These are phyloP conservation scores for Paradoxurus hermaphroditus DNA, from an alignment of 2,113 vertebrate genomes.

Conservation along the genomic window DNA sequence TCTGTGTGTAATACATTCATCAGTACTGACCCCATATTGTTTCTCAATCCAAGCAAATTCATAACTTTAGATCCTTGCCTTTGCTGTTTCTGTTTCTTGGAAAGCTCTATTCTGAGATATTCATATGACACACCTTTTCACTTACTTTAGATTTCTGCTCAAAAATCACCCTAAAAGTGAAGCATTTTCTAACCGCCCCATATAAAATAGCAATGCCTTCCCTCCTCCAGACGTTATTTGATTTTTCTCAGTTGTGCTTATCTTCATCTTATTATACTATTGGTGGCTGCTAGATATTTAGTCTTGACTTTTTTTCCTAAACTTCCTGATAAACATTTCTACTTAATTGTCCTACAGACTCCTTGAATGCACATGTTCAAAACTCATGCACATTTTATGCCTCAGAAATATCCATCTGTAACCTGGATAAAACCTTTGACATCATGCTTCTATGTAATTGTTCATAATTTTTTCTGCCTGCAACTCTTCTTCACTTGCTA, in stretches of 20 bases:
- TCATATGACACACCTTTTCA: background rate
- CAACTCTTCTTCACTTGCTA: background rate
- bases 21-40: background rate
- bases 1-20: background rate
- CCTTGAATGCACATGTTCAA: background rate
- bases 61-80: background rate
- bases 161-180: background rate
- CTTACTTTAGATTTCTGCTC: background rate
- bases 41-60: background rate
- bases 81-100: background rate
- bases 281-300: background rate
- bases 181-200: background rate
- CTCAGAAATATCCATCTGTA: background rate
- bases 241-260: background rate
- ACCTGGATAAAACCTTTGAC: background rate
- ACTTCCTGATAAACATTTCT: constrained; percentile 12
- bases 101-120: background rate
- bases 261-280: background rate
- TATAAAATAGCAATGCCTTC: background rate
- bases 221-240: background rate
- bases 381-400: background rate
- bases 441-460: background rate
- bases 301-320: constrained; percentile 19
- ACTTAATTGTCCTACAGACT: background rate
- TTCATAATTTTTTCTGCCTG: background rate